Percentiles rank a stretch among this genome's conserved stretches.
Evolutionary conservation across 2,797 vertebrate genomes (phyloP).

Genomic region (Epinephelus malabaricus): DNA sequence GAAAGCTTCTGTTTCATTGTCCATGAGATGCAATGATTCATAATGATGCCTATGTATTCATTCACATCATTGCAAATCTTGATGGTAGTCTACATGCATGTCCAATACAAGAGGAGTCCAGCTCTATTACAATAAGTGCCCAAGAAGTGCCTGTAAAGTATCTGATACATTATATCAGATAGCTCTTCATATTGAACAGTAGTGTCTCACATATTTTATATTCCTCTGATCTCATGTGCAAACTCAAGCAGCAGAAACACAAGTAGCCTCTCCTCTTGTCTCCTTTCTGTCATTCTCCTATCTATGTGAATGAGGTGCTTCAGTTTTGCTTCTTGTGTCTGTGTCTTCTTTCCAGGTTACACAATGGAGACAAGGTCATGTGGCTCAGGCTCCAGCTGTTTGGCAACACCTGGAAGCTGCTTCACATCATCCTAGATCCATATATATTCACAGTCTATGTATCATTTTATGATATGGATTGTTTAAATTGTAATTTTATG

Average conservation of each 20-base stretch:
- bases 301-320: too few relatives aligned
- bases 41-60: constrained; percentile 27
- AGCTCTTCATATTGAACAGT: background rate
- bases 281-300: too few relatives aligned
- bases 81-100: background rate
- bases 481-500: too few relatives aligned
- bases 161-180: background rate
- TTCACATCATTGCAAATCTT: constrained; percentile 27
- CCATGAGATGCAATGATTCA: background rate
- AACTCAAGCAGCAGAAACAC: background rate
- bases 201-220: constrained; percentile 2
- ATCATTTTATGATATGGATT: too few relatives aligned
- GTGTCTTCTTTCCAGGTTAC: too few relatives aligned
- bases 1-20: constrained; percentile 30
- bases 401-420: too few relatives aligned
- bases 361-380: too few relatives aligned
- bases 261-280: too few relatives aligned
- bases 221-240: background rate
- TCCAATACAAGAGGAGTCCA: background rate
- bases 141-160: background rate
- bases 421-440: too few relatives aligned
- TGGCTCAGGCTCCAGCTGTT: too few relatives aligned
- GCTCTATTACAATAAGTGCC: background rate
- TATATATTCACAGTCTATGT: too few relatives aligned
- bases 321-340: too few relatives aligned